Conservation (phyloP, 2,797 vertebrate species). For the Parotocinclus haroldoi region DNA sequence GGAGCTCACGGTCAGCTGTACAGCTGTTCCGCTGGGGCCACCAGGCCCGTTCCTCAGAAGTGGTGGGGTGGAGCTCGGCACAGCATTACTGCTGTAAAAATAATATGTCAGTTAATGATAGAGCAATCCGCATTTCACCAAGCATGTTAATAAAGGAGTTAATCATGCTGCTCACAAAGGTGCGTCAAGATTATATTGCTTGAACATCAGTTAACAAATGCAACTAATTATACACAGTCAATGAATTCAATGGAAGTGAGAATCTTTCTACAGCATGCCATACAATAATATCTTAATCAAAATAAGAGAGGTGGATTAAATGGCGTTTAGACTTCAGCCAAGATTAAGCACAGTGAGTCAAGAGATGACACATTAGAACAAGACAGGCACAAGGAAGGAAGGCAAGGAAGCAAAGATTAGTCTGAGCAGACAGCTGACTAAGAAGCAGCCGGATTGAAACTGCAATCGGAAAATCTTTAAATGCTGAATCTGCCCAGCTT, state of each 20-base stretch:
- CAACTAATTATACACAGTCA: no score
- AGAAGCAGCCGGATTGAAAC: conserved; percentile 16
- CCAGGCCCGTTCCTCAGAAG: conserved; percentile 75
- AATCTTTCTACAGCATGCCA: conserved; percentile 5
- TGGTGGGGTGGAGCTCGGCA: conserved; percentile 69
- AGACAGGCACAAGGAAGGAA: conserved; percentile 15
- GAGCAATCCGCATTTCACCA: conserved; percentile 5
- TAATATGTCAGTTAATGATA: conserved; percentile 35
- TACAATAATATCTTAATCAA: neutral
- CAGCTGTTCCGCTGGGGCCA: conserved; percentile 28
- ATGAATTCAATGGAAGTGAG: neutral
- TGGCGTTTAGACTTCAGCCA: conserved; percentile 21
- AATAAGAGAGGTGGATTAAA: neutral
- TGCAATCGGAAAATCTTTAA: conserved; percentile 7
- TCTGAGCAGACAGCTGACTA: conserved; percentile 28
- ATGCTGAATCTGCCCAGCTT: neutral
- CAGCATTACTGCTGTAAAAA: conserved; percentile 18
- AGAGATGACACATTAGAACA: conserved; percentile 25
- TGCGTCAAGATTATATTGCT: neutral
- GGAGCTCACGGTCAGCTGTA: conserved; percentile 65
- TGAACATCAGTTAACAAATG: no score
- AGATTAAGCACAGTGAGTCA: conserved; percentile 14
- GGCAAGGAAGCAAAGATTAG: conserved; percentile 19
- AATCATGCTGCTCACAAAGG: conserved; percentile 14
- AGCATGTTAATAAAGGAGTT: neutral